These are phyloP conservation scores for Ligdia adustata DNA, from an alignment of 2,888 invertebrate species.

Conservation along the genomic window DNA sequence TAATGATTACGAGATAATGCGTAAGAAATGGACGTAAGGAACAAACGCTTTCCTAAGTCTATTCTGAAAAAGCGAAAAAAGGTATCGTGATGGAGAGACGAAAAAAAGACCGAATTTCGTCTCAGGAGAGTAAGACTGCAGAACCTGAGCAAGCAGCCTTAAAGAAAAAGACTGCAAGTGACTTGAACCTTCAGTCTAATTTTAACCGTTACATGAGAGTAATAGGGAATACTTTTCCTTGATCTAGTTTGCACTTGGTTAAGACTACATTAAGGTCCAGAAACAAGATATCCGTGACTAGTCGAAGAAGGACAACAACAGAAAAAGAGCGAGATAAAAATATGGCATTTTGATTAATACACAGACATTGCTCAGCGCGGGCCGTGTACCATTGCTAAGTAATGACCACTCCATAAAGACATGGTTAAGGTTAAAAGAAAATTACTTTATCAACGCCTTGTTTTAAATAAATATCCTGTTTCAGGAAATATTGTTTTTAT, in stretches of 20 bases:
- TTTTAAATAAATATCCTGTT: constrained; percentile 84
- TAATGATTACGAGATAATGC: constrained; percentile 80
- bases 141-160: constrained; percentile 60
- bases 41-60: constrained; percentile 73
- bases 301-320: constrained; percentile 63
- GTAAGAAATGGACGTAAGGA: constrained; percentile 76
- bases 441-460: constrained; percentile 85
- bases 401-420: constrained; percentile 84
- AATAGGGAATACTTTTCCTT: constrained; percentile 43
- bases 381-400: constrained; percentile 84
- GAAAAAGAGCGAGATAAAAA: constrained; percentile 71
- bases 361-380: constrained; percentile 82
- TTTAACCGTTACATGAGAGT: constrained; percentile 25
- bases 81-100: constrained; percentile 75
- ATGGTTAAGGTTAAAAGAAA: constrained; percentile 84
- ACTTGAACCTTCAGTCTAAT: constrained; percentile 25
- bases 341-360: constrained; percentile 84
- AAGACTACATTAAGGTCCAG: constrained; percentile 55
- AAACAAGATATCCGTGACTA: constrained; percentile 76
- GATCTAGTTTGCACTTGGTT: constrained; percentile 41
- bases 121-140: constrained; percentile 82
- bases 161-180: constrained; percentile 48
- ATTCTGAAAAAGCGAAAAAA: constrained; percentile 80
- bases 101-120: constrained; percentile 81
- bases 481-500: constrained; percentile 84